Evolutionary conservation across 2,888 invertebrate genomes (phyloP), one percentile per base, ranked within the genome.

Genomic region (Thera britannica): DNA sequence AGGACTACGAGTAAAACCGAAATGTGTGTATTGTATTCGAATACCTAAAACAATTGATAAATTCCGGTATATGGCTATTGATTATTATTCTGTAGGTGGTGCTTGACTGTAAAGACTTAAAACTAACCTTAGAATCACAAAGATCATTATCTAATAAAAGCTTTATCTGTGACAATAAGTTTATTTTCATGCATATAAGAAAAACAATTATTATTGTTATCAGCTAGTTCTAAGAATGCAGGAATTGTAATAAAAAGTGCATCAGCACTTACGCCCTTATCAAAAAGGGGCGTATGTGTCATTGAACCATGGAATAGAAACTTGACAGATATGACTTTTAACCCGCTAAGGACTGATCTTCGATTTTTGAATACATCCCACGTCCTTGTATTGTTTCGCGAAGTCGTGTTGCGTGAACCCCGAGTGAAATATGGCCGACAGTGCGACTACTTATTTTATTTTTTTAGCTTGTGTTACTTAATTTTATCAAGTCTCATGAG

Each of bases 401-500:
- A 92, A 84, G 88, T 80, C 86, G 84, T 84, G 88, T 92, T 89
- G 93, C 93, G 93, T 93, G 93, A 92, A 92, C 89, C 84, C 84
- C 76, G 78, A 89, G 86, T 93, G 91, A 93, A 88, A 88, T 92
- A 93, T 90, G 86, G 88, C 90, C 86, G 90, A 89, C 90, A 88
- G 87, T 83, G 84, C 84, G 86, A 90, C 90, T 91, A 90, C 92
- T 92, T 91, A 89, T 89, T 91, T 90, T 91, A 81, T 88, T 92
- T 92, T 90, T 90, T 88, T 87, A 87, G 81, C 81, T 84, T 87
- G 90, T 92, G 90, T 93, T 92, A 90, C 91, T 93, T 92, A 93
- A 93, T 93, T 93, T 93, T 93, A 93, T 93, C 91, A 92, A 92
- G 89, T 90, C 88, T 85, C 90, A 90, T 93, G 93, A 93, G 84